Evolutionary conservation across 2,888 invertebrate genomes (phyloP), one percentile per base, ranked within the genome.

Genomic region (Pammene fasciana): DNA sequence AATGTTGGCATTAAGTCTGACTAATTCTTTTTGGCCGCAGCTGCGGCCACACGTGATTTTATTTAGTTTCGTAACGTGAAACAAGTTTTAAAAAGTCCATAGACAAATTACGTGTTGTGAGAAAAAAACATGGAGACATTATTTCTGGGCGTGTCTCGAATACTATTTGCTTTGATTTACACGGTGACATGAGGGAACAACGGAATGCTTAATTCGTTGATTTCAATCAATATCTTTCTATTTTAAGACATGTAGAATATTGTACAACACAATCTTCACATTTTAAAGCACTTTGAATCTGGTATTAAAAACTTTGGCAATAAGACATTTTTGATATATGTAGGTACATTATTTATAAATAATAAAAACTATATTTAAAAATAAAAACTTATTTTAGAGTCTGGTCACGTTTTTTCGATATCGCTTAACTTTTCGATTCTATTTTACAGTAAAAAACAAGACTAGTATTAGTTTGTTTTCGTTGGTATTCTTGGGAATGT

Each of bases 1-100:
- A 89, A 92, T 92, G 89, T 86, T 82, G 78, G 83, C 84, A 88
- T 91, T 90, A 90, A 75, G 79, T 82, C 75, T 83, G 84, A 84
- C 84, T 86, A 83, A 88, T 88, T 81, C 79, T 81, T 80, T 79
- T 78, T 78, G 76, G 75, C 68, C 74, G 84, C 89, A 90, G 88
- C 87, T 89, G 87, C 73, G 76, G 76, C 75, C 79, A 83, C 90
- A 88, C 83, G 86, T 88, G 89, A 86, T 81, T 83, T 82, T 81
- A 68, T 83, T 82, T 81, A 71, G 76, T 89, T 88, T 85, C 72
- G 79, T 83, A 82, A 83, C 81, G 80, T 80, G 74, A 75, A 83
- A 87, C 84, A 80, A 83, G 85, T 85, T 81, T 75, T 75, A 74
- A 73, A 77, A 73, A 73, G 61, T 57, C 54, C 65, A 60, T 65